These are phyloP conservation scores for Leptinotarsa haldemani DNA, from an alignment of 2,888 invertebrate genomes.

Conservation along the genomic window DNA sequence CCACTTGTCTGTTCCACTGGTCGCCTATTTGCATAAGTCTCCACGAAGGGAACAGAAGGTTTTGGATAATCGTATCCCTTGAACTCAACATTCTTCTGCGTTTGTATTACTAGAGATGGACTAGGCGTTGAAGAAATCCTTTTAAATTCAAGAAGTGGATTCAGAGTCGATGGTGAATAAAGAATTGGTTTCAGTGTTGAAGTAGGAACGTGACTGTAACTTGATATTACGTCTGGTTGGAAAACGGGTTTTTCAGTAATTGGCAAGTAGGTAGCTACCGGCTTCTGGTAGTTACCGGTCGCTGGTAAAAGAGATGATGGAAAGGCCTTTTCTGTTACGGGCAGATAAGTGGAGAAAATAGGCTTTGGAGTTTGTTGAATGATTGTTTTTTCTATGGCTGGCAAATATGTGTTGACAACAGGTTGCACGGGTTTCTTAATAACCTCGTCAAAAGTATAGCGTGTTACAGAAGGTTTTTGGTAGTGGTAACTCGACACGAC, in stretches of 20 bases:
- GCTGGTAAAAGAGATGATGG: not conserved
- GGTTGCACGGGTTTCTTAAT: slow-evolving; percentile 2
- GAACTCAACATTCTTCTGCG: slow-evolving; percentile 33
- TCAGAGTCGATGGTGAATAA: slow-evolving; percentile 26
- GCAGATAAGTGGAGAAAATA: slow-evolving; percentile 9
- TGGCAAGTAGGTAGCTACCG: not conserved
- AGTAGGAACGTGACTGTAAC: slow-evolving; percentile 45
- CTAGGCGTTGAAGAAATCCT: not conserved
- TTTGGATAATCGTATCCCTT: slow-evolving; percentile 54
- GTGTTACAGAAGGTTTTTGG: slow-evolving; percentile 29
- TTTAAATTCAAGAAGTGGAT: slow-evolving; percentile 17
- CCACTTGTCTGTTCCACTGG: slow-evolving; percentile 48
- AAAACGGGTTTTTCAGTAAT: slow-evolving; percentile 14
- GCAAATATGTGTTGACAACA: slow-evolving; percentile 14
- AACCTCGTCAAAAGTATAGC: slow-evolving; percentile 30
- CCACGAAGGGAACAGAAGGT: slow-evolving; percentile 59
- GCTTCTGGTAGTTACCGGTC: slow-evolving; percentile 3
- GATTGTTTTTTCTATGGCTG: slow-evolving; percentile 13
- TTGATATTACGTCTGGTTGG: slow-evolving; percentile 45
- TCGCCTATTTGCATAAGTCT: slow-evolving; percentile 47
- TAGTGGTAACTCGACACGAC: slow-evolving; percentile 34
- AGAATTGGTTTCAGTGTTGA: slow-evolving; percentile 29
- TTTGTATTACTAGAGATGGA: slow-evolving; percentile 19
- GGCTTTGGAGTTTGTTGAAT: not conserved
- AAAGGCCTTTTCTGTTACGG: slow-evolving; percentile 18